Evolutionary conservation across 2,888 invertebrate genomes (phyloP).

Genomic region (Automeris io): DNA sequence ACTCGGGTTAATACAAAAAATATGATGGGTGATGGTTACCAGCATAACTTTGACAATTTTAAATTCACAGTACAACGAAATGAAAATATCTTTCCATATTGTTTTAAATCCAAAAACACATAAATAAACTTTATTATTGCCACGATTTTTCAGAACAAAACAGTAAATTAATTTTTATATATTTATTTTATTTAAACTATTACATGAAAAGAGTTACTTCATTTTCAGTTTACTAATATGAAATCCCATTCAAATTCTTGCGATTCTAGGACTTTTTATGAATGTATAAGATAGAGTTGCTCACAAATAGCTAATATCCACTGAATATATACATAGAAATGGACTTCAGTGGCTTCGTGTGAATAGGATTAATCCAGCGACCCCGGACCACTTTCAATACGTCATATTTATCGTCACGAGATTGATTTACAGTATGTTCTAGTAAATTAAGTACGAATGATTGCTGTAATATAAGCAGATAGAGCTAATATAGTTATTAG

Average conservation of each 20-base stretch:
- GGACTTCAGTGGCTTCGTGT: constrained; percentile 38
- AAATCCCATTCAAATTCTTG: not conserved
- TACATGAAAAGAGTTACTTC: no score
- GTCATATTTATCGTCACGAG: constrained; percentile 21
- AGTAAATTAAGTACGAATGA: constrained; percentile 1
- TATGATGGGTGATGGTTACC: no score
- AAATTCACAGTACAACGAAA: not conserved
- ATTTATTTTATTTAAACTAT: no score
- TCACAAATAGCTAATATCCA: constrained; percentile 10
- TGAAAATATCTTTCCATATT: no score
- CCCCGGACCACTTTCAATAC: constrained; percentile 35
- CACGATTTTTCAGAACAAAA: no score
- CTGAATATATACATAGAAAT: constrained; percentile 17
- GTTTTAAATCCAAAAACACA: no score
- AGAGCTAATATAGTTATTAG: not conserved
- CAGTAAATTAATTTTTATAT: no score
- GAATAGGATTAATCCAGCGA: constrained; percentile 46
- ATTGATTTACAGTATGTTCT: constrained; percentile 5
- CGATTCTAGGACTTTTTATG: not conserved
- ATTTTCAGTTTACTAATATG: not conserved
- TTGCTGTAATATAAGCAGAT: not conserved
- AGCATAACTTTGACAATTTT: not conserved
- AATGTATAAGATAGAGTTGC: not conserved
- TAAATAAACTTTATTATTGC: no score
- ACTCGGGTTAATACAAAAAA: no score